Base-by-base conservation (phyloP, 2,888 invertebrate species). In the Neria commutata region DNA sequence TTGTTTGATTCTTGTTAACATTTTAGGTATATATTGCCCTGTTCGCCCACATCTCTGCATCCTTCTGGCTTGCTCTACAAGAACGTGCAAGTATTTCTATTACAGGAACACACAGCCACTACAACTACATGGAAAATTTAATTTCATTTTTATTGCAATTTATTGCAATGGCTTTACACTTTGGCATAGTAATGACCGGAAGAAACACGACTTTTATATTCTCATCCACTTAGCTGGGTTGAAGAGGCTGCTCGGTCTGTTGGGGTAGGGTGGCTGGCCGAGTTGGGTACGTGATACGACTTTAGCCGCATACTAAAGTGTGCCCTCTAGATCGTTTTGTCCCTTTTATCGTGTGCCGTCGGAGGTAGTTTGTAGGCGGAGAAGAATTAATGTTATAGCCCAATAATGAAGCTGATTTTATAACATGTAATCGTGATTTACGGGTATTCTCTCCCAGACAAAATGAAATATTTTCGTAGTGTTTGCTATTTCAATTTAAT, bases 131-230 rank as follows among this genome's bases (percentile, higher is more conserved):
- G 55, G 58, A 62, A 72, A 73, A 67, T 73, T 68, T 73, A 69
- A 76, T 74, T 74, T 71, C 63, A 67, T 67, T 72, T 70, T 72
- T 71, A 72, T 73, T 69, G 62, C 67, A 68, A 67, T 75, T 73
- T 71, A 68, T 63, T 60, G 55, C 24, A 49, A 48, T 54, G 60
- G 53, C 59, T 63, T 60, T 54, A 59, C 54, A 58, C 58, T 45
- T 46, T 55, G 63, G 29, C 58, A 54, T 60, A 58, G 46, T 63
- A 63, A 63, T 60, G 63, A 58, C 55, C 57, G 55, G 29, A 52
- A 60, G 55, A 49, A 60, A 53, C 61, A 61, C 49, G 58, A 58
- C 55, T 58, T 58, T 58, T 46, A 17, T n/a, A n/a, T 26, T 14
- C 14, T 37, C 21, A 33, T 45, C 33, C 37, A 21, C n/a, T 34